A percentile compares a stretch with the other conserved stretches of the same genome.
These are phyloP conservation scores for Notolepis coatsorum DNA, from an alignment of 2,797 vertebrate genomes.

Conservation along the genomic window DNA sequence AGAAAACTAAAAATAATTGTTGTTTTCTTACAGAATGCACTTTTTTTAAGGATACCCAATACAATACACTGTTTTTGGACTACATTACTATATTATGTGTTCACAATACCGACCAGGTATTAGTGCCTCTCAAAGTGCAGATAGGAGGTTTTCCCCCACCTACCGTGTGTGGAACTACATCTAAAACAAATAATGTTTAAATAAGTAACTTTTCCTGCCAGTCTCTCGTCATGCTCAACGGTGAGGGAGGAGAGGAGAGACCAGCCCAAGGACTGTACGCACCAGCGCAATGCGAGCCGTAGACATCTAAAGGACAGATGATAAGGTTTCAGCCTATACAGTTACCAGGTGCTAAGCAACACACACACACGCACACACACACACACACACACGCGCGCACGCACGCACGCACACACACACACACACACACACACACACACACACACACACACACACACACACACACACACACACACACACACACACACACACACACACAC, in stretches of 20 bases:
- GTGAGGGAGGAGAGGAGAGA: constrained; percentile 30
- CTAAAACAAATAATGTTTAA: no score
- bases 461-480: constrained; percentile 9
- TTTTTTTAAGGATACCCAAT: no score
- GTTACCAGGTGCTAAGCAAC: constrained; percentile 77
- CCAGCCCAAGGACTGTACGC: constrained; percentile 10
- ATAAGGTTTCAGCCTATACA: constrained; percentile 70
- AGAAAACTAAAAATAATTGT: no score
- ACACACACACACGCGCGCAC: not conserved
- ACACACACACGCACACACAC: constrained; percentile 7
- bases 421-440: constrained; percentile 9
- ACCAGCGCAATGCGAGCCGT: constrained; percentile 35
- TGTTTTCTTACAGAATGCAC: no score
- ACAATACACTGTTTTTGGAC: no score
- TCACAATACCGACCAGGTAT: no score
- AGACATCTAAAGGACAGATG: constrained; percentile 35
- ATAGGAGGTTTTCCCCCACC: no score
- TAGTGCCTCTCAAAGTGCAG: no score
- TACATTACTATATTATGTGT: no score
- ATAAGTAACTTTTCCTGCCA: no score
- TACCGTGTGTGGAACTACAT: no score
- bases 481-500: not conserved
- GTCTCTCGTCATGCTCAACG: no score
- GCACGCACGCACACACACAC: not conserved
- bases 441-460: constrained; percentile 11